Evolutionary conservation across 2,888 invertebrate species (phyloP).

Genomic region (Lycocerus yunnanus): DNA sequence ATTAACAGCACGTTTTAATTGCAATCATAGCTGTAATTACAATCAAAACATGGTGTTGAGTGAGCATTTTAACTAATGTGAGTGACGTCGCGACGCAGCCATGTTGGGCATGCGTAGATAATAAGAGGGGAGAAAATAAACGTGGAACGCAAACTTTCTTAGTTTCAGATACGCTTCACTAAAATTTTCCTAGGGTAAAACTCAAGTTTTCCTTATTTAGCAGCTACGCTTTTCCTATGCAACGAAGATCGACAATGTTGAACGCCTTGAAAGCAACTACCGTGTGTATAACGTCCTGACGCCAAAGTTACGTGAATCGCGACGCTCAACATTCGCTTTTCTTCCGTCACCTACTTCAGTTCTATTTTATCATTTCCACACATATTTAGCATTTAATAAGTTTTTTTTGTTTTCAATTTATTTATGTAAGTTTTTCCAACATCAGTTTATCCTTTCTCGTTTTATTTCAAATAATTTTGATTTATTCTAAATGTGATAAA

Average conservation of each 20-base stretch:
- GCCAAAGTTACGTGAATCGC: constrained; percentile 43
- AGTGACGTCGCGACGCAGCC: constrained; percentile 43
- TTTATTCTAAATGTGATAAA: neutral
- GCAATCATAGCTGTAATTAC: constrained; percentile 43
- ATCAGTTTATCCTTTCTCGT: neutral
- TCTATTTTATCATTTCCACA: constrained; percentile 23
- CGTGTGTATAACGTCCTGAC: constrained; percentile 40
- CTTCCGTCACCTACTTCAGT: constrained; percentile 41
- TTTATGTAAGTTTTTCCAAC: neutral
- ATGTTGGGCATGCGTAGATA: constrained; percentile 51
- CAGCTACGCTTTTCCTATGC: constrained; percentile 1
- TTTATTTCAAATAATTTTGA: neutral
- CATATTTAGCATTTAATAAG: constrained; percentile 9
- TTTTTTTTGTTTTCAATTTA: constrained; percentile 5
- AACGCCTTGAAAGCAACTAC: constrained; percentile 12
- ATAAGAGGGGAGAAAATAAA: constrained; percentile 34
- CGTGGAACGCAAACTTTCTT: constrained; percentile 46
- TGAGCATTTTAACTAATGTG: constrained; percentile 36
- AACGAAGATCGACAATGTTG: constrained; percentile 18
- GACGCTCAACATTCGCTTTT: constrained; percentile 47
- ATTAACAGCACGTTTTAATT: constrained; percentile 24
- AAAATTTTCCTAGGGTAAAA: constrained; percentile 39
- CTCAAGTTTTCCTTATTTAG: constrained; percentile 38
- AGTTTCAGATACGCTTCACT: constrained; percentile 36
- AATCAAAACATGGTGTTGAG: constrained; percentile 44